These are phyloP conservation scores for Sminthopsis crassicaudata DNA, from an alignment of 2,113 vertebrate species.

Conservation along the genomic window DNA sequence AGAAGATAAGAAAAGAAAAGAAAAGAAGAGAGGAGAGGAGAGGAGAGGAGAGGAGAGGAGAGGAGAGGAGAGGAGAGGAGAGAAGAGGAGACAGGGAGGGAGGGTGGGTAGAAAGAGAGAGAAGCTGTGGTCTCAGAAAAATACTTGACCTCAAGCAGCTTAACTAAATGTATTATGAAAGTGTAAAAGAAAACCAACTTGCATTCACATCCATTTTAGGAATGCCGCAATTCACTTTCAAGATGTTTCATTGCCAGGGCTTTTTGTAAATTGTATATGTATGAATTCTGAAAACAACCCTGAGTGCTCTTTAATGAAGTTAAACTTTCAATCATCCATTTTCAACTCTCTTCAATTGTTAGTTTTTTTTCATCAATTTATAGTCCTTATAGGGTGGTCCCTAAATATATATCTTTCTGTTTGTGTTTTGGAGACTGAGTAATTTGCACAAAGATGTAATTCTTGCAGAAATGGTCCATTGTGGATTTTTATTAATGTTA, in stretches of 20 bases:
- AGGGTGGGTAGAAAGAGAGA: background rate
- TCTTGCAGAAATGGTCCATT: slow-evolving; percentile 66
- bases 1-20: background rate
- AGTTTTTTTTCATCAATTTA: background rate
- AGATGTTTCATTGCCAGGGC: background rate
- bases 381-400: background rate
- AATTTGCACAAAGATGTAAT: slow-evolving; percentile 48
- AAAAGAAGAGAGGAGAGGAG: background rate
- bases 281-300: slow-evolving; percentile 25
- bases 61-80: background rate
- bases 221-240: slow-evolving; percentile 9
- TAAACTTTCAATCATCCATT: background rate
- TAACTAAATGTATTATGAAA: background rate
- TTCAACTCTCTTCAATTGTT: slow-evolving; percentile 13
- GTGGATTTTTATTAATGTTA: slow-evolving; percentile 75
- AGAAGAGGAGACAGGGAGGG: background rate
- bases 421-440: slow-evolving; percentile 28
- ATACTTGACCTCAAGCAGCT: background rate
- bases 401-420: slow-evolving; percentile 15
- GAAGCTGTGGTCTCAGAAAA: background rate
- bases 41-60: background rate
- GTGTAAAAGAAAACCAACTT: background rate
- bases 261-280: slow-evolving; percentile 44
- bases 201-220: background rate
- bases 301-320: slow-evolving; percentile 26